A percentile compares a stretch with the other conserved stretches of the same genome.
Evolutionary conservation across 2,888 invertebrate species (phyloP).

Genomic region (Thalpophila matura): DNA sequence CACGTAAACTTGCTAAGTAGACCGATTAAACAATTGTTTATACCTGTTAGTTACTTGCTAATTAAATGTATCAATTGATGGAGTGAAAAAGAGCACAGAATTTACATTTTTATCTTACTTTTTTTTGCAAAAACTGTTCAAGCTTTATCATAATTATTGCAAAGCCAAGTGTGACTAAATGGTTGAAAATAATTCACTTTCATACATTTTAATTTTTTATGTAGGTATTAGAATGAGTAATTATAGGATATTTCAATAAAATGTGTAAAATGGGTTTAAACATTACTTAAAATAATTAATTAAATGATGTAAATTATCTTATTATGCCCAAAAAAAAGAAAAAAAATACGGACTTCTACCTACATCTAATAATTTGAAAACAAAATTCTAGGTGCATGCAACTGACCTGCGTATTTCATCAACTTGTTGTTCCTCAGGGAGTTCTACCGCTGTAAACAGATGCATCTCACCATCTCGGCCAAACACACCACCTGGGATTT

Average conservation of each 20-base stretch:
- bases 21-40: conserved; percentile 48
- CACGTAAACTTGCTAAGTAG: conserved; percentile 36
- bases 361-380: too few species aligned
- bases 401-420: conserved; percentile 97
- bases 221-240: too few species aligned
- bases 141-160: background rate
- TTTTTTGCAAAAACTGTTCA: too few species aligned
- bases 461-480: conserved; percentile 97
- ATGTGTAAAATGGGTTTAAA: too few species aligned
- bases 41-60: conserved; percentile 31
- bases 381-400: background rate
- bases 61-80: conserved; percentile 36
- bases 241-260: too few species aligned
- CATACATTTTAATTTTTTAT: background rate
- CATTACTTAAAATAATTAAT: too few species aligned
- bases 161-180: background rate
- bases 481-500: conserved; percentile 99
- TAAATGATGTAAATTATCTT: too few species aligned
- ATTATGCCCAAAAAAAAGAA: too few species aligned
- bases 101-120: conserved; percentile 47
- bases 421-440: conserved; percentile 96
- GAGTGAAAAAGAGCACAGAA: conserved; percentile 33
- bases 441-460: conserved; percentile 96
- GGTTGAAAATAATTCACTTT: background rate
- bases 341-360: too few species aligned